Evolutionary conservation across 2,888 invertebrate genomes (phyloP), one percentile per base, ranked within the genome.

Genomic region (Chymomyza procnemis): DNA sequence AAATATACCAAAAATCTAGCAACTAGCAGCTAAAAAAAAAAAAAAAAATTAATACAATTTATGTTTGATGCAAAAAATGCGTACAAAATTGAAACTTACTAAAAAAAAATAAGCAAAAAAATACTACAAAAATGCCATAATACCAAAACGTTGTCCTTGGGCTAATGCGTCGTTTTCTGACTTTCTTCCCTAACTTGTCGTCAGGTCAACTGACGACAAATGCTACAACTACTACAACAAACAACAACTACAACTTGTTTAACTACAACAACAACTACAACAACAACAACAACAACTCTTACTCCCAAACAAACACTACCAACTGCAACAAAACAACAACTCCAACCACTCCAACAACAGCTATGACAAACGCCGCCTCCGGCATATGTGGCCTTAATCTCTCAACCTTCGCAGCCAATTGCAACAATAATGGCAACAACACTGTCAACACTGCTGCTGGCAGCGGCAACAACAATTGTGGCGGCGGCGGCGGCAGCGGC

Each of bases 161-260:
- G 91, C 91, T 91, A 91, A 91, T 90, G 87, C 91, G 90, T 89
- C 91, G 91, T 91, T 91, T 91, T 91, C 90, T 91, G 90, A 89
- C 89, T 91, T 90, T 91, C 85, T 90, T 90, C 88, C 90, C 90
- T 88, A 82, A 72, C 83, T 89, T 91, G 91, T 91, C 91, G 91
- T 91, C 91, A 91, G 91, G 91, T 90, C 89, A 91, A 88, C 90
- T 91, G 91, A 91, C 91, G 91, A 90, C 91, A 90, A 89, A 89
- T 86, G 83, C 90, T 77, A 85, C 89, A 87, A 87, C 83, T 78
- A 85, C 85, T 75, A 80, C 88, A 74, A 88, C 74, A 75, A 79
- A 78, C 76, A 71, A 76, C 78, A 73, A 80, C 75, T 68, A 79
- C 81, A 76, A 84, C 80, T 78, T 75, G 64, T 68, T 69, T 76